A percentile compares a stretch with the other conserved stretches of the same genome.
These are phyloP conservation scores for Zoanthus gigantus DNA, from an alignment of 92 coral and sea anemone species.

Conservation along the genomic window DNA sequence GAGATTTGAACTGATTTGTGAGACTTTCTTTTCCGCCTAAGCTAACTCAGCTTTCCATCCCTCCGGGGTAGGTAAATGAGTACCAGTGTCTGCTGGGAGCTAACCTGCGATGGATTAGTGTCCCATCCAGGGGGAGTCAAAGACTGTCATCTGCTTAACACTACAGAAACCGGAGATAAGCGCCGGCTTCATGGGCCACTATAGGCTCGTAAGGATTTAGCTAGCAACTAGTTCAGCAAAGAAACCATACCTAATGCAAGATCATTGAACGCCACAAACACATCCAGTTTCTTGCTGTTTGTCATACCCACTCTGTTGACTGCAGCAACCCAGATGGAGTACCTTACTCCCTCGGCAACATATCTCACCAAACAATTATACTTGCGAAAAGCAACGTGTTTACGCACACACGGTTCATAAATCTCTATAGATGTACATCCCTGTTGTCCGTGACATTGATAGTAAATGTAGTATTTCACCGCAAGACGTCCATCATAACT, in stretches of 20 bases:
- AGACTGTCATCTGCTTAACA: no score
- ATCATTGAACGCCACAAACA: conserved; percentile 1
- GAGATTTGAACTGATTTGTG: no score
- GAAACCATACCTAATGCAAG: conserved; percentile 4
- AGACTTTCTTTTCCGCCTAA: no score
- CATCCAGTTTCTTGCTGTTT: neutral
- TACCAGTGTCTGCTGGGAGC: no score
- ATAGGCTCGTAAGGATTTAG: no score
- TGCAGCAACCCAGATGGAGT: conserved; percentile 39
- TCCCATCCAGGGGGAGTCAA: no score
- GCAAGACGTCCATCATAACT: conserved; percentile 9
- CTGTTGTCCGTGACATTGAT: conserved; percentile 4
- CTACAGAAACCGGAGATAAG: no score
- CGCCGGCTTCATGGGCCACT: no score
- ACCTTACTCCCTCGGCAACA: conserved; percentile 11
- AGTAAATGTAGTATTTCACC: conserved; percentile 3
- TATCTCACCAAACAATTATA: conserved; percentile 7
- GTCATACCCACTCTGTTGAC: neutral
- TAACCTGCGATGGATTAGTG: no score
- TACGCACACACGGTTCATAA: neutral
- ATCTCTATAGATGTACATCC: neutral
- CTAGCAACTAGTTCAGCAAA: neutral
- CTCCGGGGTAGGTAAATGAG: no score
- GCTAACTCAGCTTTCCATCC: no score
- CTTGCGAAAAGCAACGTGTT: neutral